Percentiles rank a stretch among this genome's conserved stretches.
phyloP scores from a whole-genome alignment of 2,888 invertebrate genomes.

The Sesia bembeciformis region DNA sequence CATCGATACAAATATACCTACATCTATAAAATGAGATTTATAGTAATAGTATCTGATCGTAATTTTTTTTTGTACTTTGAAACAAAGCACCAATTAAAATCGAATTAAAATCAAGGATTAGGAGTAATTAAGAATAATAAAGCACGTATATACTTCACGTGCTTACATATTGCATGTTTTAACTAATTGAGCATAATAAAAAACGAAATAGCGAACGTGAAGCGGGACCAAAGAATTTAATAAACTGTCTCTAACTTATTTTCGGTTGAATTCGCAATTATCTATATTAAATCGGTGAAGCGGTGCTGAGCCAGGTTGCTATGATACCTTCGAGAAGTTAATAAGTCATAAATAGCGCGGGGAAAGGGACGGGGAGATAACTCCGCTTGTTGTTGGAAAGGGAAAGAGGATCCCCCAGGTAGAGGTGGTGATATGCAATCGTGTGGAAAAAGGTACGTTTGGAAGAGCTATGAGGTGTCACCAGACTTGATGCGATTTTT shows the following conservation, averaged over 20 bases:
- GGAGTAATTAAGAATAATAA: too few species aligned
- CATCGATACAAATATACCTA: too few species aligned
- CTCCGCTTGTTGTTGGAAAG: conserved; percentile 28
- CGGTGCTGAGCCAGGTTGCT: conserved; percentile 56
- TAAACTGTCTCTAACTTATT: conserved; percentile 56
- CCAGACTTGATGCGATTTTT: conserved; percentile 39
- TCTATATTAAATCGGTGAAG: conserved; percentile 65
- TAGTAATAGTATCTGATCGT: too few species aligned
- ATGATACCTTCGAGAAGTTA: conserved; percentile 72
- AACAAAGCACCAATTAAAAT: too few species aligned
- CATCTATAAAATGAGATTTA: too few species aligned
- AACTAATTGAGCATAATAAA: conserved; percentile 1
- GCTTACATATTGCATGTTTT: too few species aligned
- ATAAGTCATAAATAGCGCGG: conserved; percentile 69
- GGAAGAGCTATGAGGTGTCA: conserved; percentile 52
- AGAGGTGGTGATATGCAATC: conserved; percentile 60
- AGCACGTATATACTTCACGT: too few species aligned
- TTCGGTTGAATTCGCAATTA: conserved; percentile 64
- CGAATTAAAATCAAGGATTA: too few species aligned
- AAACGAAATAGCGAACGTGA: conserved; percentile 1
- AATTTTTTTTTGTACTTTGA: too few species aligned
- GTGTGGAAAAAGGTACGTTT: conserved; percentile 67
- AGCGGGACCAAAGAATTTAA: conserved; percentile 46
- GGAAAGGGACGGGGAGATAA: conserved; percentile 34
- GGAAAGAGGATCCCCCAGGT: conserved; percentile 39